Evolutionary conservation across 2,113 vertebrate genomes (phyloP).

Genomic region (Chloebia gouldiae): DNA sequence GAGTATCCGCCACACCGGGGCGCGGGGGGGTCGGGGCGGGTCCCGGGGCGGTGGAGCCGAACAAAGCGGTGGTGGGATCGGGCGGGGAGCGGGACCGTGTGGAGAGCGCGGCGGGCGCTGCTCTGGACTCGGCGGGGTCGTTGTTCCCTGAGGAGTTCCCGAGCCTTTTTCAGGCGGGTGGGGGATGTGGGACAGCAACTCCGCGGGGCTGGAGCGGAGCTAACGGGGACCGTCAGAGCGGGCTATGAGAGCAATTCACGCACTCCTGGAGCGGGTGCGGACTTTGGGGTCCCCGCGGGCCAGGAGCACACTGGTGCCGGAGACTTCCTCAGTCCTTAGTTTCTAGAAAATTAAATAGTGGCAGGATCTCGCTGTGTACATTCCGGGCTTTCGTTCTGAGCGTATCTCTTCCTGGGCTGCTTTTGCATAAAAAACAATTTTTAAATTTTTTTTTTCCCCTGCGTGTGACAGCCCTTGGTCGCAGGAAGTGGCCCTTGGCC

Average conservation of each 20-base stretch:
- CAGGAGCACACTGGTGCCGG: too few relatives aligned
- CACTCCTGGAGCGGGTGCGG: background rate
- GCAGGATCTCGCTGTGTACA: background rate
- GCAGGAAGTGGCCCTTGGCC: background rate
- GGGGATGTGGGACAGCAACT: background rate
- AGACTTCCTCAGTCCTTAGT: background rate
- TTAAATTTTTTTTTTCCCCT: rapidly evolving
- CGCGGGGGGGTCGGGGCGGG: background rate
- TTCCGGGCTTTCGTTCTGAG: background rate
- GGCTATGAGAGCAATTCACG: background rate
- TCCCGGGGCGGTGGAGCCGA: background rate
- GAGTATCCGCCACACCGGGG: slow-evolving; percentile 83
- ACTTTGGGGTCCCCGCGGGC: background rate
- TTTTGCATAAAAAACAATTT: rapidly evolving
- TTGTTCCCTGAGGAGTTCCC: background rate
- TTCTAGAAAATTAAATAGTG: background rate
- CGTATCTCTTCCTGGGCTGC: too few relatives aligned
- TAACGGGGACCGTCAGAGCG: background rate
- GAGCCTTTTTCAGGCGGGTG: background rate
- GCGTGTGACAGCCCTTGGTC: background rate
- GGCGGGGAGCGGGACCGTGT: background rate
- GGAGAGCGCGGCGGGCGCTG: background rate
- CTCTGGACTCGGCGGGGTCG: background rate
- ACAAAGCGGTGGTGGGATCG: background rate
- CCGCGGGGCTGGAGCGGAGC: too few relatives aligned